Evolutionary conservation across 35 echinoderm and acorn worm genomes (phyloP), one percentile per base, ranked within the genome.

Genomic region (Apostichopus japonicus): DNA sequence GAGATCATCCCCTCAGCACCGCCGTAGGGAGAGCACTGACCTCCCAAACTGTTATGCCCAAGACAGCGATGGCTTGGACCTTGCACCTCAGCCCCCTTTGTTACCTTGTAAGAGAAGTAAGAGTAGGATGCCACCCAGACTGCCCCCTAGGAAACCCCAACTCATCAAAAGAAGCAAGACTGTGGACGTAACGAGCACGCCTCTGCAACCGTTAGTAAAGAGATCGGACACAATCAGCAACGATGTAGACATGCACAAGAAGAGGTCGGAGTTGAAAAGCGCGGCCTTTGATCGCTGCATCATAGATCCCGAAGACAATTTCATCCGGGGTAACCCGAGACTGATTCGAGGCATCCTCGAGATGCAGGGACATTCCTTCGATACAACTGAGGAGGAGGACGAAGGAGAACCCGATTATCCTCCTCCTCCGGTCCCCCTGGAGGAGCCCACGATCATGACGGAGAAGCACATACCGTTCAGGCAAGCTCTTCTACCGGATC

Each of bases 41-140:
- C 79, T 82, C 79, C 79, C 79, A 52, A 82, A 82, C 51, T 82
- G 79, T 56, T 82, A 82, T n/a, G 79, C 79, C 79, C 79, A 82
- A 56, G 79, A 82, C 15, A 56, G 19, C n/a, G 79, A 82, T 56
- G 79, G 79, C 14, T 24, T 82, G 79, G 79, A 82, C 79, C 79
- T 82, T 19, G 23, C 79, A 13, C 79, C 79, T 9, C 6, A 16
- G 16, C 7, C 15, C 3, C 33, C 79, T 8, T 25, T 82, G 33
- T 10, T 52, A 52, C 79, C 79, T n/a, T 9, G 23, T 82, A 82
- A 82, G 8, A 82, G 14, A 52, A 51, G 86, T 72, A 52, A 10
- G 22, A 52, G 24, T 5, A 89, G 63, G 16, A 63, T 89, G 9
- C 86, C 86, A 33, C 86, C 86, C 56, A 89, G 63, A 54, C 86